A percentile compares a stretch with the other conserved stretches of the same genome.
Evolutionary conservation across 2,113 vertebrate genomes (phyloP).

Genomic region (Cochlearius cochlearius): DNA sequence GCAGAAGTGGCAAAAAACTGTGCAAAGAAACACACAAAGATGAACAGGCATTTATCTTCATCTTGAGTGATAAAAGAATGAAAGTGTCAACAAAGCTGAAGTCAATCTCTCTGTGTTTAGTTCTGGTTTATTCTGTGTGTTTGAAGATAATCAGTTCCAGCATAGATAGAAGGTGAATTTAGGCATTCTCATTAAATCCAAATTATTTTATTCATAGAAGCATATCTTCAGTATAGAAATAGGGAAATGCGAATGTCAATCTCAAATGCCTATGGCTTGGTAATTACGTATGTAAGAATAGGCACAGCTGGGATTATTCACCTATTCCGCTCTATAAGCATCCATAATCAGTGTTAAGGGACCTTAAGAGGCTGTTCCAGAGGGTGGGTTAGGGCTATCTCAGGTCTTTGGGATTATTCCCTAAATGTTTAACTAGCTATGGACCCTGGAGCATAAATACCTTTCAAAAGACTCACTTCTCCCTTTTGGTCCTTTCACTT

Average conservation of each 20-base stretch:
- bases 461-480: neutral
- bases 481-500: neutral
- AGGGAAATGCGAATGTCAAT: neutral
- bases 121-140: neutral
- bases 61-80: neutral
- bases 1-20: neutral
- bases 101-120: neutral
- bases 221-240: neutral
- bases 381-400: neutral
- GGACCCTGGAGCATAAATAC: neutral
- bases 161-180: neutral
- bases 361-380: neutral
- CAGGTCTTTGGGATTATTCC: neutral
- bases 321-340: neutral
- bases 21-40: neutral
- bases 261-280: neutral
- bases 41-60: neutral
- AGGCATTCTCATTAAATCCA: neutral
- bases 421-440: neutral
- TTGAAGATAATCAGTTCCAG: slow-evolving; percentile 26
- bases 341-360: neutral
- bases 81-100: neutral
- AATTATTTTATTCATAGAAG: neutral
- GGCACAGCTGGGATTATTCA: neutral
- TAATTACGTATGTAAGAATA: neutral